phyloP scores from a whole-genome alignment of 53 echinoderm and acorn worm species.

The Paelopatides confundens region DNA sequence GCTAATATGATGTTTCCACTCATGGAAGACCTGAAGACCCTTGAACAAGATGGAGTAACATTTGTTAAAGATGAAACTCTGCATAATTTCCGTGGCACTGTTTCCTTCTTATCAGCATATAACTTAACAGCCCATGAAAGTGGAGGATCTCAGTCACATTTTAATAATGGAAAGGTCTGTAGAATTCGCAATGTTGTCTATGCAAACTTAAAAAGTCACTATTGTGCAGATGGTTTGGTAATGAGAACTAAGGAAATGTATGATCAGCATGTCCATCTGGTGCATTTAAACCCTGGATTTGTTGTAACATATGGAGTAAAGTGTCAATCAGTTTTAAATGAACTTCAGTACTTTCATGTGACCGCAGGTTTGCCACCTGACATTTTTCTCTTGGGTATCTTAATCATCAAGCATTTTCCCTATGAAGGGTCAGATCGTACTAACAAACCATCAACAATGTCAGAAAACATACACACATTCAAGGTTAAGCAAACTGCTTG shows the following conservation, averaged over 20 bases:
- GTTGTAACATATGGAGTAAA: constrained; percentile 8
- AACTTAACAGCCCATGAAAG: constrained; percentile 36
- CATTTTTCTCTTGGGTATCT: neutral
- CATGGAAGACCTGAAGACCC: constrained; percentile 36
- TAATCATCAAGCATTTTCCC: constrained; percentile 2
- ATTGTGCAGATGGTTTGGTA: neutral
- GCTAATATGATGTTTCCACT: constrained; percentile 19
- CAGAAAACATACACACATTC: neutral
- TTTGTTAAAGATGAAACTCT: constrained; percentile 5
- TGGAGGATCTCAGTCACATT: constrained; percentile 46
- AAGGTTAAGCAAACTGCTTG: constrained; percentile 14
- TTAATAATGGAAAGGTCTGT: constrained; percentile 13
- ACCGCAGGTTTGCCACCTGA: neutral
- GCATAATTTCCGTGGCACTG: constrained; percentile 19
- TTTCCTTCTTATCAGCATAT: constrained; percentile 41
- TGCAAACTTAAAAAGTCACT: constrained; percentile 27
- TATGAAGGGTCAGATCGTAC: constrained; percentile 41
- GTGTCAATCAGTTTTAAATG: neutral
- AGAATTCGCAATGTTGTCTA: constrained; percentile 2
- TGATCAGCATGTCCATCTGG: neutral
- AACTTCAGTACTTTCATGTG: constrained; percentile 34
- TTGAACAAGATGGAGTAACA: constrained; percentile 35
- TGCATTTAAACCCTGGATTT: constrained; percentile 7
- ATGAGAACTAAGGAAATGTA: constrained; percentile 1
- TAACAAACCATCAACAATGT: constrained; percentile 17